Evolutionary conservation across 2,113 vertebrate genomes (phyloP), one percentile per base, ranked within the genome.

Genomic region (Ondatra zibethicus): DNA sequence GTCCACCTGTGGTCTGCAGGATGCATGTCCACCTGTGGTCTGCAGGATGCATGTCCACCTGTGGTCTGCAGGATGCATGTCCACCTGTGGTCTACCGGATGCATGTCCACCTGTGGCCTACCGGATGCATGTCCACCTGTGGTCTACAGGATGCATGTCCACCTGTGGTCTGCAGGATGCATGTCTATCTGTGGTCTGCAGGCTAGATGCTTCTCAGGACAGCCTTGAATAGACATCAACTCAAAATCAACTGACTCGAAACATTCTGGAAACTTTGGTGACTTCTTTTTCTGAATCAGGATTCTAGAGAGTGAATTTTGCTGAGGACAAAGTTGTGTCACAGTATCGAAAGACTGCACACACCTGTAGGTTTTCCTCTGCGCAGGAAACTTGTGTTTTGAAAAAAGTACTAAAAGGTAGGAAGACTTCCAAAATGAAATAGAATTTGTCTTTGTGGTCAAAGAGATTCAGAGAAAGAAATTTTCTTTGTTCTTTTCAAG

Each of bases 391-490:
- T 29, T 70, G 65, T 25, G 4, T 45, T 77, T 91, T 88, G 52
- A 87, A 75, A 39, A 77, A 90, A 93, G 73, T 29, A 61, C 52
- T 80, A 50, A 90, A 78, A 68, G 13, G 10, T 39, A 89, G 55
- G 70, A 97, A 82, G 70, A 1, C 16, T 88, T 95, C 78, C 19
- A 89, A 80, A 33, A 61, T 33, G 80, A 76, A 95, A 81, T 78
- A 39, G 55, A 65, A 33, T 86, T 91, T 2, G 58, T 87, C 8
- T 50, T 55, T 61, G 25, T 73, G 78, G 55, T 29, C 84, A 66
- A 81, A 93, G 21, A n/a, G 13, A 89, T 58, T 82, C 29, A 3
- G 72, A 55, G 17, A 45, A 36, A 92, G 63, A 55, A 50, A 58
- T 87, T 91, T 70, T 86, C 65, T 47, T 52, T n/a, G 19, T 1